Evolutionary conservation across 92 coral and sea anemone species (phyloP), one percentile per base, ranked within the genome.

Genomic region (Hydrozoanthus gracilis): DNA sequence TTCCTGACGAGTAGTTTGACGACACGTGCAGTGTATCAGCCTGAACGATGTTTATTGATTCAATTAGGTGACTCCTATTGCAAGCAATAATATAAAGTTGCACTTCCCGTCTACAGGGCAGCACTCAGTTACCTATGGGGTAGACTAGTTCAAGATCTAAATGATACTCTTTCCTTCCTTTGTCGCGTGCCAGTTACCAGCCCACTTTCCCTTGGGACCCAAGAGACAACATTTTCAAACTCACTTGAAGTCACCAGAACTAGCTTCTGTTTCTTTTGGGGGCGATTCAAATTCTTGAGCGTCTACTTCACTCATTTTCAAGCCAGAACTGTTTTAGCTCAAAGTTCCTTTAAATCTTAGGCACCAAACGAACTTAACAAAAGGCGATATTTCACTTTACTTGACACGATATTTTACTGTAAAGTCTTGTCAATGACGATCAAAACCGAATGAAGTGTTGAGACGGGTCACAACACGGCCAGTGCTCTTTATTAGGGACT

Each of bases 1-100:
- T 71, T 51, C 80, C 44, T 45, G 80, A 67, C 12, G 73, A 86
- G 71, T 79, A 86, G 78, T 55, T 76, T 74, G 88, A 86, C 70
- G 56, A 56, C 70, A 66, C 71, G 71, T 66, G 71, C 45, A n/a
- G n/a, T n/a, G n/a, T n/a, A n/a, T n/a, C n/a, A n/a, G n/a, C n/a
- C n/a, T n/a, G n/a, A n/a, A n/a, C n/a, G n/a, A n/a, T n/a, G n/a
- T n/a, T n/a, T n/a, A n/a, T n/a, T n/a, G n/a, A n/a, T n/a, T n/a
- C n/a, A n/a, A n/a, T n/a, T n/a, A n/a, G n/a, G n/a, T n/a, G n/a
- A n/a, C n/a, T n/a, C n/a, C n/a, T n/a, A n/a, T n/a, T n/a, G n/a
- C n/a, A n/a, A n/a, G n/a, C n/a, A n/a, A n/a, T n/a, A n/a, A n/a
- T n/a, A n/a, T n/a, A n/a, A n/a, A n/a, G n/a, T n/a, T n/a, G n/a